Conservation (phyloP, 2,797 vertebrate genomes). For the Sebastes variabilis region DNA sequence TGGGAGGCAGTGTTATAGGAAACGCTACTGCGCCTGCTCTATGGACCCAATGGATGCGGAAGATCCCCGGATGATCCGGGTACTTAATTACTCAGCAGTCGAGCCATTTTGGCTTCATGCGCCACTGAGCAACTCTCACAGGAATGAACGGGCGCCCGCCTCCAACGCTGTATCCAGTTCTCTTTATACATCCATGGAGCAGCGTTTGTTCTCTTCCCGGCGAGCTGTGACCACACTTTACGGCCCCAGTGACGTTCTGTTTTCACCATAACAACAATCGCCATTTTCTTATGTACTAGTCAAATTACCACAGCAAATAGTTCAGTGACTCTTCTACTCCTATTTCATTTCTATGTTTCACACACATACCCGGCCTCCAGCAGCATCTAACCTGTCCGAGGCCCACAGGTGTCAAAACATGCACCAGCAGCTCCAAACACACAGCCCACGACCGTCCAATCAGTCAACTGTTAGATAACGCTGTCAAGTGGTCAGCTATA, state of each 20-base stretch:
- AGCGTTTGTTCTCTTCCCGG: no score
- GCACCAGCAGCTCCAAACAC: slow-evolving; percentile 36
- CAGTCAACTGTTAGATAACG: slow-evolving; percentile 62
- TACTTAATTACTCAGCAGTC: neutral
- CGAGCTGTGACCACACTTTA: no score
- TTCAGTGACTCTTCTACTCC: no score
- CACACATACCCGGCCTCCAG: slow-evolving; percentile 13
- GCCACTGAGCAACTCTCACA: neutral
- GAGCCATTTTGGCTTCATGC: neutral
- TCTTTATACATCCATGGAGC: no score
- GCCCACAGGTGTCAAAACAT: slow-evolving; percentile 71
- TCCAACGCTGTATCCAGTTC: no score
- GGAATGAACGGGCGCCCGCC: no score
- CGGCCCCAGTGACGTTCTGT: no score
- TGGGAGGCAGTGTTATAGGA: no score
- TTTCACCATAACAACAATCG: no score
- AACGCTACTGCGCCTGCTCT: neutral
- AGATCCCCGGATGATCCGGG: neutral
- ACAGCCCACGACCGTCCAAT: slow-evolving; percentile 40
- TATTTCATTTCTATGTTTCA: neutral
- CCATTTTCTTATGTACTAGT: no score
- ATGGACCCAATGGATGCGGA: neutral
- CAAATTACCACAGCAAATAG: no score
- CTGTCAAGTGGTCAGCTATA: slow-evolving; percentile 47
- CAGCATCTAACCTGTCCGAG: slow-evolving; percentile 33